These are phyloP conservation scores for Mohoua ochrocephala DNA, from an alignment of 2,113 vertebrate genomes.

Conservation along the genomic window DNA sequence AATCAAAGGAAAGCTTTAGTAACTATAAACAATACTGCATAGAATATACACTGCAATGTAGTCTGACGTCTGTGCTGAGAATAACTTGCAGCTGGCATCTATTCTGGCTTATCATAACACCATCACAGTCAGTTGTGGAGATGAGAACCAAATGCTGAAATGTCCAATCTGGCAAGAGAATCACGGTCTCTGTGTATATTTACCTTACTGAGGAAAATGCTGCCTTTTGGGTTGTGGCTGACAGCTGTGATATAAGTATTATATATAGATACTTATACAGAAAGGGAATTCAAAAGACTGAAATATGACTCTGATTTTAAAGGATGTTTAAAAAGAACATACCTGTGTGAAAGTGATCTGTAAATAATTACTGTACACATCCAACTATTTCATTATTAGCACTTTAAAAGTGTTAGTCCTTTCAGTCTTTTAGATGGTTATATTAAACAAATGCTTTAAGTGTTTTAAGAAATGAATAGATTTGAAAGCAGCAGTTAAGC, in stretches of 20 bases:
- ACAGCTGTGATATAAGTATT: background rate
- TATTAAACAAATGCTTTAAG: background rate
- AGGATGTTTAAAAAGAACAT: background rate
- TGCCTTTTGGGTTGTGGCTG: background rate
- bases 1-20: slow-evolving; percentile 51
- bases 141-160: slow-evolving; percentile 52
- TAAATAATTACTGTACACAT: background rate
- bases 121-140: background rate
- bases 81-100: slow-evolving; percentile 67
- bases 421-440: background rate
- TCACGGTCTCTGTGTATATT: slow-evolving; percentile 4
- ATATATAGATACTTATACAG: background rate
- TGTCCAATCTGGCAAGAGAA: slow-evolving; percentile 18
- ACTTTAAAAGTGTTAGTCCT: background rate
- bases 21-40: slow-evolving; percentile 26
- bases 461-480: background rate
- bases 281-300: background rate
- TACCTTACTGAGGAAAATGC: slow-evolving; percentile 27
- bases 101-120: slow-evolving; percentile 58
- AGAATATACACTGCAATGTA: slow-evolving; percentile 3
- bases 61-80: slow-evolving; percentile 55
- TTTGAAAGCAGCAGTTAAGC: background rate
- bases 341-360: slow-evolving; percentile 5
- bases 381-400: background rate
- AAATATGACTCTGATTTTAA: background rate